Evolutionary conservation across 2,797 vertebrate genomes (phyloP), one percentile per base, ranked within the genome.

Genomic region (Capromys pilorides): DNA sequence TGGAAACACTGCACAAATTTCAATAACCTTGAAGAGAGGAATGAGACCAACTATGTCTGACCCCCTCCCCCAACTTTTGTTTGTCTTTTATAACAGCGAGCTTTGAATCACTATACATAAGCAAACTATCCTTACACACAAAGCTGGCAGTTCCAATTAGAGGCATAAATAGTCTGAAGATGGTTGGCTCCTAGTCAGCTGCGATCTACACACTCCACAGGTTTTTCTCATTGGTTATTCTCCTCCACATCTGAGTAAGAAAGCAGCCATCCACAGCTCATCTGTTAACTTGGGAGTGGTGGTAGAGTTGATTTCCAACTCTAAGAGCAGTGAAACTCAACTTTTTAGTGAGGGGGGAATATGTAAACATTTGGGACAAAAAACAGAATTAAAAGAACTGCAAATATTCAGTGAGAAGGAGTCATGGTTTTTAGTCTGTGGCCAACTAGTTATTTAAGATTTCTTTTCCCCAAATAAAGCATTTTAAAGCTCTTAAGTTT

Each of bases 371-470:
- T 61, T 88, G 45, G 91, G 66, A 86, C 12, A 41, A 94, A 97
- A 75, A 33, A 24, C 81, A 80, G 45, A 92, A 96, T 84, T 84
- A 33, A 87, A 95, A 85, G 73, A 85, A 79, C 49, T 95, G 78
- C 62, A 93, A 91, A 86, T 80, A 94, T 73, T 11, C 85, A 84
- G 28, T 83, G 64, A 90, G 39, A 93, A 92, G 45, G 78, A 67
- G n/a, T 80, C 14, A 66, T 22, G 49, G 57, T 33, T 75, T 85
- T 86, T 57, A 57, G 87, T 41, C 31, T 94, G 28, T 41, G 33
- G 62, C 71, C 59, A 90, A 51, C 3, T 75, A 86, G 59, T 83
- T 88, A 81, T 16, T 91, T 85, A 86, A 77, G 49, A 49, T 22
- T 0, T 90, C 39, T 24, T 45, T 69, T 7, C 67, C 28, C 22